Evolutionary conservation across 1,140 invertebrate genomes (phyloP).

Genomic region (Palaemon carinicauda): DNA sequence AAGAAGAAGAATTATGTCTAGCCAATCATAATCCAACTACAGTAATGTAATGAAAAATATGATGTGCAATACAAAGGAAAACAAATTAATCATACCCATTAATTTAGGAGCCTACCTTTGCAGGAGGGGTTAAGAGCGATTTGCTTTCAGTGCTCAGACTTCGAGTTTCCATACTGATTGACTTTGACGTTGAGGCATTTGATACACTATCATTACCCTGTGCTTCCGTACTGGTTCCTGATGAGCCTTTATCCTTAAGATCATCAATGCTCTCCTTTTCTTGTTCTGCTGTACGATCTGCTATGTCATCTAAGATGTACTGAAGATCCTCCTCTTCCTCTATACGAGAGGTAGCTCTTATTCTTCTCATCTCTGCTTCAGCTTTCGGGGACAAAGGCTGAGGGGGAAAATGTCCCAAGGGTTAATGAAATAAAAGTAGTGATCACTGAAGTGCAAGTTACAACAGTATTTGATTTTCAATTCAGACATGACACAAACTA

Average conservation of each 20-base stretch:
- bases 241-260: not conserved
- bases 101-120: conserved; percentile 17
- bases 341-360: conserved; percentile 49
- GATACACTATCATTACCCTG: not conserved
- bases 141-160: conserved; percentile 12
- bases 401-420: conserved; percentile 1
- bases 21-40: too few relatives aligned
- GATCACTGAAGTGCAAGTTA: not conserved
- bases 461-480: not conserved
- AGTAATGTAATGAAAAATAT: too few relatives aligned
- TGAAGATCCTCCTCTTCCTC: conserved; percentile 56
- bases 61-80: too few relatives aligned
- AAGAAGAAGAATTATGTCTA: too few relatives aligned
- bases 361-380: conserved; percentile 45
- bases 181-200: not conserved
- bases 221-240: not conserved
- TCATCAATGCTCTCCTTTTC: not conserved
- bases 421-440: not conserved
- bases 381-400: conserved; percentile 58
- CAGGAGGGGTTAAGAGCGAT: conserved; percentile 19
- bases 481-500: too few relatives aligned
- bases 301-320: conserved; percentile 45
- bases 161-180: not conserved
- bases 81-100: not conserved
- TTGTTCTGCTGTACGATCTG: conserved; percentile 10